phyloP scores from a whole-genome alignment of 2,113 vertebrate genomes.

The Asarcornis scutulata region DNA sequence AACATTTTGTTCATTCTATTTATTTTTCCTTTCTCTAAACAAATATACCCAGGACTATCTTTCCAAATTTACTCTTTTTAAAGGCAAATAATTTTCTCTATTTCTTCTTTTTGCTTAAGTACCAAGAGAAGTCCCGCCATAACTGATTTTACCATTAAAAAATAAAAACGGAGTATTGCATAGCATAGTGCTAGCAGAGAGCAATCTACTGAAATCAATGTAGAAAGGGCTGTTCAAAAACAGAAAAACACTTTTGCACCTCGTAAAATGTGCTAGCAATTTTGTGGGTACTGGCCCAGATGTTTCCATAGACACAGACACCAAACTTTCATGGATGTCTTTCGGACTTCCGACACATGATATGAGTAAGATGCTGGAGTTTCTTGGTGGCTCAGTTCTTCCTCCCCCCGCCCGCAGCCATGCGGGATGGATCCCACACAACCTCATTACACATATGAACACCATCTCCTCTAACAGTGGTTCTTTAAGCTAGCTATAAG shows the following conservation, averaged over 20 bases:
- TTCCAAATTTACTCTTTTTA: neutral
- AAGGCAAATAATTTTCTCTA: neutral
- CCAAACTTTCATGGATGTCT: neutral
- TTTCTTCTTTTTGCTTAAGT: neutral
- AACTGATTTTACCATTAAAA: neutral
- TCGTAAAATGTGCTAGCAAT: neutral
- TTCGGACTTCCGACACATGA: accelerated
- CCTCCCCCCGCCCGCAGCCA: neutral
- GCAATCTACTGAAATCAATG: neutral
- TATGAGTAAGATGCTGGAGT: neutral
- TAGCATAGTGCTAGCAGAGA: neutral
- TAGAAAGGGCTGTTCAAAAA: neutral
- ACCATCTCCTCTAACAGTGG: neutral
- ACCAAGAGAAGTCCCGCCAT: neutral
- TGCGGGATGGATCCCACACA: neutral
- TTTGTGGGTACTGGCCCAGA: neutral
- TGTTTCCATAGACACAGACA: accelerated
- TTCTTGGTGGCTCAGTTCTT: neutral
- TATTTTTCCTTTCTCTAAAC: neutral
- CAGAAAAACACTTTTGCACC: neutral
- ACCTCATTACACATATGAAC: neutral
- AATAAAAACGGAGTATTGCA: neutral
- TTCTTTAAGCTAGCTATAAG: neutral
- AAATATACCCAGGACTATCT: neutral
- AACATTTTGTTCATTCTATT: neutral